Evolutionary conservation across 2,113 vertebrate species (phyloP), one percentile per base, ranked within the genome.

Genomic region (Thomomys bottae): DNA sequence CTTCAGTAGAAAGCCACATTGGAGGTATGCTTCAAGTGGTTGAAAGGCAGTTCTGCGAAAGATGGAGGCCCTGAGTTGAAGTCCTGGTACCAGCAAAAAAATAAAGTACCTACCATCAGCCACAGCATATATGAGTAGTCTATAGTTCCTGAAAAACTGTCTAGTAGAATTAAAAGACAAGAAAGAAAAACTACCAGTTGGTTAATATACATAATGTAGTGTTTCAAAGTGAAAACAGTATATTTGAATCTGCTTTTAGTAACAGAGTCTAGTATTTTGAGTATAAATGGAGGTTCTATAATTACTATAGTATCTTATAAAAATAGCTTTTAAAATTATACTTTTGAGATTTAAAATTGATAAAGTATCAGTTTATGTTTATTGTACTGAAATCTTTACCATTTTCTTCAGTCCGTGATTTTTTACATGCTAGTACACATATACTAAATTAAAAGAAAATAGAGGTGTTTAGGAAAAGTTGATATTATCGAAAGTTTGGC

Each of bases 401-500:
- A 36, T 90, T 94, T 86, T 1, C 87, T 84, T 77, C 63, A 92
- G 0, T 67, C 86, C 42, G 34, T 79, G 24, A 54, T 54, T 54
- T 54, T 54, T 30, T 77, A 89, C 76, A 66, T 95, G 40, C 54
- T 79, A 34, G 68, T 66, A 14, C 0, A 34, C 24, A 59, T 14
- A 54, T 66, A 93, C 76, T 34, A 42, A 75, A 91, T 82, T 96
- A 81, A 94, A 30, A 15, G 30, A 79, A 90, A 54, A 61, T 36
- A 75, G 77, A 5, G 21, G 76, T 61, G 72, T 93, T 96, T 95
- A 89, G 75, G 64, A 72, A 94, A 81, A 94, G 88, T 94, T 90
- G 96, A 87, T 94, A 75, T 93, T 88, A 93, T 95, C 93, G 94
- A 95, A 91, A 97, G 87, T 92, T 97, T 95, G 96, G 94, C 92